Evolutionary conservation across 2,113 vertebrate genomes (phyloP).

Genomic region (Takifugu bimaculatus): DNA sequence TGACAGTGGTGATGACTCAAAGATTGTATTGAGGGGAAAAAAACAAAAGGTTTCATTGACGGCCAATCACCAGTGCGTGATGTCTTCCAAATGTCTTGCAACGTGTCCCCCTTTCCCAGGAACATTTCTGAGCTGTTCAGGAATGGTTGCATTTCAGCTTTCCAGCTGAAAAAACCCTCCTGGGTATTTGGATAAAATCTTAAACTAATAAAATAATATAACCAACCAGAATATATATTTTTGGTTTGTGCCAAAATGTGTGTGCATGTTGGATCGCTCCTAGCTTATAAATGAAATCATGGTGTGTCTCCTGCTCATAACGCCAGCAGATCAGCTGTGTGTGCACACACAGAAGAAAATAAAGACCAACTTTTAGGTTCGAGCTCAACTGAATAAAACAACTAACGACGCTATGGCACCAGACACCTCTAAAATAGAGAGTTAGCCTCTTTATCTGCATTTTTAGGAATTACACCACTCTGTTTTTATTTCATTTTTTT

Average conservation of each 20-base stretch:
- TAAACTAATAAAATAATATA: background rate
- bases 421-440: background rate
- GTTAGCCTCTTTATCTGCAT: background rate
- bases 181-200: background rate
- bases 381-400: background rate
- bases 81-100: background rate
- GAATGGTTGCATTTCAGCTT: conserved; percentile 7
- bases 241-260: no score
- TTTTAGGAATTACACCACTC: conserved; percentile 22
- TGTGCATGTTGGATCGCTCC: background rate
- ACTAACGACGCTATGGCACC: background rate
- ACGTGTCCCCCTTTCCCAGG: background rate
- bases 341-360: background rate
- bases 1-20: background rate
- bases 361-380: background rate
- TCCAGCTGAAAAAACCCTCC: background rate
- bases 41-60: background rate
- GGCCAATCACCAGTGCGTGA: background rate
- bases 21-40: conserved; percentile 1
- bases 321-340: background rate
- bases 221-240: background rate
- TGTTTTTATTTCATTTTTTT: background rate
- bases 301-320: no score
- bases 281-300: no score
- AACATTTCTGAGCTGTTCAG: conserved; percentile 6